Base-by-base conservation (phyloP, 2,888 invertebrate species). In the Agriopis marginaria region DNA sequence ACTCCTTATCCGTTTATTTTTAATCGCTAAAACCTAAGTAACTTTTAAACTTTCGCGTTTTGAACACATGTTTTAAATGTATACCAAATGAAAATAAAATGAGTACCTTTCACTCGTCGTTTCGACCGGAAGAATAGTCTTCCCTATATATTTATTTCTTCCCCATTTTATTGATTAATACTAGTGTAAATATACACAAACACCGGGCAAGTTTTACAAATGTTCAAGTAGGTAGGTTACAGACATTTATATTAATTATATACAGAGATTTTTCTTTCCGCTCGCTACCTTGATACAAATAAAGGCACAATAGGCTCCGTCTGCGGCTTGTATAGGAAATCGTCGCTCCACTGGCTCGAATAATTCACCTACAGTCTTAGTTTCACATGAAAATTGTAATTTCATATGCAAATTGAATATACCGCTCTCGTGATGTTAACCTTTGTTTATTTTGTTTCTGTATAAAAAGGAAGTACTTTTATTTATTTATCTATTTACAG, bases 281-380 rank as follows among this genome's bases (percentile, higher is more conserved):
- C 86, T 87, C 80, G 83, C 88, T 88, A 86, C 87, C 86, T 89
- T 88, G 86, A 83, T 90, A 89, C 87, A 90, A 90, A 90, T 92
- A 90, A 89, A 90, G 84, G 84, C 82, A 90, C 90, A 92, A 89
- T 90, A 85, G 88, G 44, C 53, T 45, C 39, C 11, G 45, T 32
- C 86, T 79, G 81, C 82, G 84, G 87, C 86, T 88, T 87, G 91
- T 90, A 90, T 92, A 92, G 91, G 89, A 91, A 91, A 90, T 89
- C 88, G 84, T 78, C 93, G 92, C 93, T 92, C 92, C 91, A 91
- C 85, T 92, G 93, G 80, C 83, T 91, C 90, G 92, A 86, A 92
- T 92, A 92, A 92, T 92, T 89, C 85, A 87, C 86, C 84, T 87
- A 88, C 85, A 87, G 86, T 86, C 88, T 86, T 86, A 88, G 88